Evolutionary conservation across 2,888 invertebrate genomes (phyloP).

Genomic region (Tenthredo mesomela): DNA sequence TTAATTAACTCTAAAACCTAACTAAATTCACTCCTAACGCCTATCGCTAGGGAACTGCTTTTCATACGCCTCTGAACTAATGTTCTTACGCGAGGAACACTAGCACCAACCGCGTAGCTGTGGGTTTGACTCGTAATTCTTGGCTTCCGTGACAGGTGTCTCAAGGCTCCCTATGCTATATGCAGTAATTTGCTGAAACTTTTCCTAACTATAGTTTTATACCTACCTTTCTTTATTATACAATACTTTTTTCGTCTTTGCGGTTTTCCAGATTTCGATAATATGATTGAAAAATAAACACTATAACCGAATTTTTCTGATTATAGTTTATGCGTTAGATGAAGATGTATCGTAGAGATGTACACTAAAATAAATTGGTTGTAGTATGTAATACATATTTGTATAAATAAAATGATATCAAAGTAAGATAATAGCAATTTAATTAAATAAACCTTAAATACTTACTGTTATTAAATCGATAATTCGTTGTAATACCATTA

Average conservation of each 20-base stretch:
- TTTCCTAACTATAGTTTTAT: neutral
- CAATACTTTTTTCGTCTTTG: neutral
- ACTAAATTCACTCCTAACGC: neutral
- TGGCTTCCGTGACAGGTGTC: conserved; percentile 46
- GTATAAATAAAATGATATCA: neutral
- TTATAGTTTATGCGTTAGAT: neutral
- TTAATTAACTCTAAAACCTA: neutral
- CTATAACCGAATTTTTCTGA: neutral
- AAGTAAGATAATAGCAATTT: neutral
- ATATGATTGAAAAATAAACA: neutral
- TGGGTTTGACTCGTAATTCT: conserved; percentile 44
- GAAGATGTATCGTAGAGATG: too few species aligned
- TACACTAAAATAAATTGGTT: too few species aligned
- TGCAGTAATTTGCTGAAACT: neutral
- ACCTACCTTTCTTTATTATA: neutral
- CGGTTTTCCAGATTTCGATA: neutral
- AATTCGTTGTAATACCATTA: conserved; percentile 19
- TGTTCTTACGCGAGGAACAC: conserved; percentile 55
- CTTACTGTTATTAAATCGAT: conserved; percentile 21
- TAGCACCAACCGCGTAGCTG: conserved; percentile 38
- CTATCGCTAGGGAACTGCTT: conserved; percentile 60
- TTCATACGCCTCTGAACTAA: conserved; percentile 47
- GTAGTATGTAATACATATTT: too few species aligned
- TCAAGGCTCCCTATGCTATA: neutral
- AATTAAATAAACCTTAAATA: neutral